Conservation (phyloP, 2,113 vertebrate genomes). For the Centrocercus urophasianus region DNA sequence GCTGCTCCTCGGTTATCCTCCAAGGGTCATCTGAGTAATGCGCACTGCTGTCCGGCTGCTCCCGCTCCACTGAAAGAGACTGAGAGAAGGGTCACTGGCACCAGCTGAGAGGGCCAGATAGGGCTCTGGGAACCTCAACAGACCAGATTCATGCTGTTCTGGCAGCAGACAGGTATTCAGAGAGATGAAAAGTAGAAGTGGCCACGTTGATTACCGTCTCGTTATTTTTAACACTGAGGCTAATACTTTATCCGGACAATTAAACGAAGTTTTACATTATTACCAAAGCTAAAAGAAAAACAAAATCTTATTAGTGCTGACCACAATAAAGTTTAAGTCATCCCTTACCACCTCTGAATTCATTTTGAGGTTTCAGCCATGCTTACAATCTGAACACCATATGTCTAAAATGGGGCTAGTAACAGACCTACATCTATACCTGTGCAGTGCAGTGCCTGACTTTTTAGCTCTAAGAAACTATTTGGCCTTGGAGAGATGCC, state of each 20-base stretch:
- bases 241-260: not conserved
- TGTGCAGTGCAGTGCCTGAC: not conserved
- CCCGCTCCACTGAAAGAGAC: constrained; percentile 83
- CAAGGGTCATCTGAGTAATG: constrained; percentile 90
- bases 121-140: not conserved
- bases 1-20: constrained; percentile 96
- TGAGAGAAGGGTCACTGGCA: constrained; percentile 42
- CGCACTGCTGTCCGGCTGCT: constrained; percentile 75
- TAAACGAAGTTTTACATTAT: not conserved
- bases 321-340: not conserved
- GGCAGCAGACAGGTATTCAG: not conserved
- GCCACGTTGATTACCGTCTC: not conserved
- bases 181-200: not conserved
- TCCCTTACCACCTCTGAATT: not conserved
- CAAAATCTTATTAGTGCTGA: not conserved
- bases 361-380: not conserved
- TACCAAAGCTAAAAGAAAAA: not conserved
- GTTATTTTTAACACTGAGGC: not conserved
- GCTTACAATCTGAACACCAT: not conserved
- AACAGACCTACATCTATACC: not conserved
- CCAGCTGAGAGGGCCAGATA: not conserved
- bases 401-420: not conserved
- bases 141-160: not conserved
- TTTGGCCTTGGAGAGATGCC: not conserved
- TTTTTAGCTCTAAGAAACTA: not conserved